phyloP scores from a whole-genome alignment of 2,888 invertebrate genomes.

The Drosophila eohydei region DNA sequence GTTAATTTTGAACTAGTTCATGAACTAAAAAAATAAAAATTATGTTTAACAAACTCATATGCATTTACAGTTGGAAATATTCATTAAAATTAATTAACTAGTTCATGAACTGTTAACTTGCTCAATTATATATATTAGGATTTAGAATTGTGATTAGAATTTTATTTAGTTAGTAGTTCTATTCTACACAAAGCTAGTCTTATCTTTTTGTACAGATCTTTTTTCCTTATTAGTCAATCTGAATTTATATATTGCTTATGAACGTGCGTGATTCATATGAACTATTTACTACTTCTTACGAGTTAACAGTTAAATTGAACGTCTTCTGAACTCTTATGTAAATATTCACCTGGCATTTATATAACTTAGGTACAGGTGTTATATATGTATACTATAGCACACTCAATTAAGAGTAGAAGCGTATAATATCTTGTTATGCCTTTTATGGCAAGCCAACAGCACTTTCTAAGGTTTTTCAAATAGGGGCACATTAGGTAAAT shows the following conservation, averaged over 20 bases:
- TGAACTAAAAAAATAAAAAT: too few species aligned
- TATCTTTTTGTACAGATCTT: too few species aligned
- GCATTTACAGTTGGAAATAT: too few species aligned
- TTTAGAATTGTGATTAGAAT: background rate
- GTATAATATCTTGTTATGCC: slow-evolving; percentile 2
- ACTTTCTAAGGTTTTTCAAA: slow-evolving; percentile 12
- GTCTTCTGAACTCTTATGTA: background rate
- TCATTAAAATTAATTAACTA: too few species aligned
- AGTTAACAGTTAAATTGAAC: background rate
- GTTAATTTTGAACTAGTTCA: background rate
- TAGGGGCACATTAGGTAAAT: slow-evolving; percentile 1
- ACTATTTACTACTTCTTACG: background rate
- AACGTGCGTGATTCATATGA: background rate
- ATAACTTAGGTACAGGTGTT: background rate
- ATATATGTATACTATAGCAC: background rate
- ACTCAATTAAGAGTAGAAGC: slow-evolving; percentile 6
- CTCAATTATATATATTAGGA: background rate
- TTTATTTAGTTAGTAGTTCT: background rate
- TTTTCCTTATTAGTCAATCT: background rate
- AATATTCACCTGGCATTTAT: background rate
- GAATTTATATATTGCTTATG: background rate
- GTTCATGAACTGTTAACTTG: too few species aligned
- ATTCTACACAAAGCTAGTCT: too few species aligned
- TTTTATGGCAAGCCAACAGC: slow-evolving; percentile 8
- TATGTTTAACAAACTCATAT: too few species aligned